A percentile compares a stretch with the other conserved stretches of the same genome.
Conservation (phyloP, 1,140 invertebrate species). For the Lithobius niger region DNA sequence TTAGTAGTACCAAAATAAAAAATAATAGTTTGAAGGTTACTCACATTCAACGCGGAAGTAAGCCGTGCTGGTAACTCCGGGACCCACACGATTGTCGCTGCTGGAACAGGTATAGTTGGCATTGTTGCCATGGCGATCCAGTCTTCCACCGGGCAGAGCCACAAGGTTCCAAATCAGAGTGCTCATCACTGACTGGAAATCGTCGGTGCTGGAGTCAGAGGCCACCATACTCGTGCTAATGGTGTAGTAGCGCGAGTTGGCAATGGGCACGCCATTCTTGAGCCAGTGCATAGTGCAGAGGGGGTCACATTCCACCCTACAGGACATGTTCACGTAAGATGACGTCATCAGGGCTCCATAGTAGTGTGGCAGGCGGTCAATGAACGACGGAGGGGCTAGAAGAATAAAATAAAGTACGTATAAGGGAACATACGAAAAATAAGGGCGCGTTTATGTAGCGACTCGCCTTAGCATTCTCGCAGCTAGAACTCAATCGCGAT, state of each 20-base stretch:
- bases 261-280: constrained; percentile 44
- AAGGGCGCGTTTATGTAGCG: no score
- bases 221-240: constrained; percentile 47
- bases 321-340: constrained; percentile 60
- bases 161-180: constrained; percentile 69
- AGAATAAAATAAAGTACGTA: no score
- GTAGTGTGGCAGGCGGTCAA: constrained; percentile 62
- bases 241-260: constrained; percentile 47
- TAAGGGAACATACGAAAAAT: no score
- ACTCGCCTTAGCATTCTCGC: no score
- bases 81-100: constrained; percentile 51
- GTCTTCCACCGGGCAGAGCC: constrained; percentile 56
- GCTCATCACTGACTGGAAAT: constrained; percentile 74
- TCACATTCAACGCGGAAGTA: constrained; percentile 77
- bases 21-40: no score
- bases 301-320: constrained; percentile 75
- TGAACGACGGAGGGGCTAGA: constrained; percentile 73
- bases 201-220: constrained; percentile 50
- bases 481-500: no score
- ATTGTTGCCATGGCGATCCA: constrained; percentile 59
- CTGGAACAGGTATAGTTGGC: constrained; percentile 73
- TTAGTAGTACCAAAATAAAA: no score
- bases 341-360: constrained; percentile 59
- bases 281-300: constrained; percentile 68
- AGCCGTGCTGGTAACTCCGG: constrained; percentile 60